phyloP scores from a whole-genome alignment of 2,113 vertebrate genomes.

The Ibidorhyncha struthersii region DNA sequence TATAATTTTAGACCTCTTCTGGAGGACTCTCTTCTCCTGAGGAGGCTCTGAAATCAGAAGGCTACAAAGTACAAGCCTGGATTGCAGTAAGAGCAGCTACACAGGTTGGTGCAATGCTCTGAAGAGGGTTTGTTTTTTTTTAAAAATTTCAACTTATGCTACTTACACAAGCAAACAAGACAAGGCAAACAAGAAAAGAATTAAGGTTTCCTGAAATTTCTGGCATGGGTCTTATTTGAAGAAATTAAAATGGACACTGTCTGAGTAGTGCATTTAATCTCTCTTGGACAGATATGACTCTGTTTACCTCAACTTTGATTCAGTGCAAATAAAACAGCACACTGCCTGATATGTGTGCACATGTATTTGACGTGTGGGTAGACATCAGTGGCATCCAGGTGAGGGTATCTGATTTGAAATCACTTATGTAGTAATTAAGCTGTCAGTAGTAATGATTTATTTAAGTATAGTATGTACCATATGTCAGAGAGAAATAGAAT shows the following conservation, averaged over 20 bases:
- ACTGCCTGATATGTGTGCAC: neutral
- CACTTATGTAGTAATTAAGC: slow-evolving; percentile 48
- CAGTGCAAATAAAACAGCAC: slow-evolving; percentile 41
- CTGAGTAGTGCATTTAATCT: slow-evolving; percentile 34
- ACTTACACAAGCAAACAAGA: neutral
- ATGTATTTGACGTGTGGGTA: slow-evolving; percentile 18
- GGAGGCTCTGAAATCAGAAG: slow-evolving; percentile 21
- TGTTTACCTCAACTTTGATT: slow-evolving; percentile 40
- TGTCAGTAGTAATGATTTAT: slow-evolving; percentile 45
- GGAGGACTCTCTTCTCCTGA: neutral
- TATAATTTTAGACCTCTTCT: slow-evolving; percentile 47
- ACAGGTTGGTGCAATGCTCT: slow-evolving; percentile 73
- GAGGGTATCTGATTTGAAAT: slow-evolving; percentile 49
- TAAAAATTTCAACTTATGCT: neutral
- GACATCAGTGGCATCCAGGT: neutral
- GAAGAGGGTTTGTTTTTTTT: neutral
- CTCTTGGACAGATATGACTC: neutral
- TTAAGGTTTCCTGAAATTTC: neutral
- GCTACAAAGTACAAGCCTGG: slow-evolving; percentile 75
- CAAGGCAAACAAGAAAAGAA: neutral
- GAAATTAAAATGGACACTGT: neutral
- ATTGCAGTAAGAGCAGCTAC: slow-evolving; percentile 81
- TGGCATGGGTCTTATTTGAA: neutral
- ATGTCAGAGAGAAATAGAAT: neutral
- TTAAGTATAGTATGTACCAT: neutral